Evolutionary conservation across 2,113 vertebrate genomes (phyloP), one percentile per base, ranked within the genome.

Genomic region (Ciconia boyciana): DNA sequence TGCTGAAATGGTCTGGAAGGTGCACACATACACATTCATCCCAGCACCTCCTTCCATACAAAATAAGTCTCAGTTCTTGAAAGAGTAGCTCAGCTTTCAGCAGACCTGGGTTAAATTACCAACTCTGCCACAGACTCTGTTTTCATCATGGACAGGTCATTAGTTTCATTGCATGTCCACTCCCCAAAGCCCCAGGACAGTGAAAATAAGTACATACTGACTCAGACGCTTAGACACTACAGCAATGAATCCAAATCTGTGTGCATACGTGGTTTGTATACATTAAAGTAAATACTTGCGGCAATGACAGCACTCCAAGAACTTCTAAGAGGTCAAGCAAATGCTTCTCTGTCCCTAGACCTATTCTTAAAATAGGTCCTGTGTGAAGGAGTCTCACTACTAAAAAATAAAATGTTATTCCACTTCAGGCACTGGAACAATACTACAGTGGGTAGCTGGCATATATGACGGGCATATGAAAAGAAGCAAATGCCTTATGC

Each of bases 1-100:
- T 84, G 46, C 51, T 92, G 55, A 92, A 94, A 83, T 51, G 46
- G 60, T 92, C 44, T 46, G 55, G 64, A 84, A 48, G 68, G 54
- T 29, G n/a, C 43, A 64, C 31, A 66, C 65, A 88, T 11, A 81
- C 41, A 77, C 18, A 66, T 11, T 87, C 64, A 81, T 39, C 18
- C 51, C 80, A 89, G 32, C 29, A 82, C 18, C 64, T 68, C 36
- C 54, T 78, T 70, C 52, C 43, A 70, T 7, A 66, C 52, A 87
- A 74, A 83, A 1, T 7, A 52, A 78, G 16, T 8, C 36, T 74
- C 74, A 21, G 62, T 18, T 85, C 68, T 55, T 74, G 25, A 74
- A 80, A 69, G 28, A 55, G 25, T 7, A 69, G 49, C 36, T 83
- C 78, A 80, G 71, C 54, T 83, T 55, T 54, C 83, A 86, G 75